phyloP scores from a whole-genome alignment of 2,113 vertebrate genomes.

The Danio rerio region DNA sequence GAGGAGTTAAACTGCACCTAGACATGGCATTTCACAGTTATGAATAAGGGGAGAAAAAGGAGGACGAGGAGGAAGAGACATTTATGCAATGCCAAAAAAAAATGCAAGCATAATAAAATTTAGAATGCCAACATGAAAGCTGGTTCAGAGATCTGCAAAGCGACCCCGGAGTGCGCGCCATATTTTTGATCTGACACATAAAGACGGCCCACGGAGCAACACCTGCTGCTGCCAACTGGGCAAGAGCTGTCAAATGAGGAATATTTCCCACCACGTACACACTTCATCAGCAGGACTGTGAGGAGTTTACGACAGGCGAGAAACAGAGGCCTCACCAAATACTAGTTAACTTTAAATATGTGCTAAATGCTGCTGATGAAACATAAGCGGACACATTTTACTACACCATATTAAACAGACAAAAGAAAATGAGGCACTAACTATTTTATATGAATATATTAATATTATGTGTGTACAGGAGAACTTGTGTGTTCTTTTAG shows the following conservation, averaged over 20 bases:
- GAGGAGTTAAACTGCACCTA: conserved; percentile 24
- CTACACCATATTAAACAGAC: background rate
- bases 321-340: background rate
- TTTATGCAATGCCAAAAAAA: conserved; percentile 44
- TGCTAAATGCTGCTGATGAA: background rate
- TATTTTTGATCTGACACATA: conserved; percentile 53
- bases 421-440: background rate
- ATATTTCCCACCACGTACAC: conserved; percentile 43
- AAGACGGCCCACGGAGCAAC: conserved; percentile 53
- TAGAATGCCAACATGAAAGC: conserved; percentile 47
- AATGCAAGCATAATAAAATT: conserved; percentile 6
- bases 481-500: background rate
- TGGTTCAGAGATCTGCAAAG: conserved; percentile 49
- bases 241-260: conserved; percentile 49
- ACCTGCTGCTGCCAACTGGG: conserved; percentile 58
- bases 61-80: background rate
- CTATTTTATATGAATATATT: background rate
- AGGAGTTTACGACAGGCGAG: conserved; percentile 6
- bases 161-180: conserved; percentile 45
- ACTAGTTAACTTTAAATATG: background rate
- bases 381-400: background rate
- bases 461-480: too few relatives aligned
- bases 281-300: conserved; percentile 23
- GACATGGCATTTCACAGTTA: conserved; percentile 3
- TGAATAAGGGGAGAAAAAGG: background rate